Evolutionary conservation across 2,797 vertebrate genomes (phyloP).

Genomic region (Oryzias sinensis): DNA sequence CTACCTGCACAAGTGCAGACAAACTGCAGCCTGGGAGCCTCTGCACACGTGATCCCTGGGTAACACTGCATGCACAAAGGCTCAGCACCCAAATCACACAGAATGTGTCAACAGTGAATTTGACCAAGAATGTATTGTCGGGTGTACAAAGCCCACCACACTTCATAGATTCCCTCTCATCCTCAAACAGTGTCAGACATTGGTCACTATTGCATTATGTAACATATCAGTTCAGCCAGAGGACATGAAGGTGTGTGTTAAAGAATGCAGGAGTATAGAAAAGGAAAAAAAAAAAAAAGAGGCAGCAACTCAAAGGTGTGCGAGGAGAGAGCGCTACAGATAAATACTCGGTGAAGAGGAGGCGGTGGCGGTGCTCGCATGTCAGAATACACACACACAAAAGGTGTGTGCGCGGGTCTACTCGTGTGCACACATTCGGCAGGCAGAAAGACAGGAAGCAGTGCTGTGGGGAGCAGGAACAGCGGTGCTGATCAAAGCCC

Average conservation of each 20-base stretch:
- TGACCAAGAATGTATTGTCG: constrained; percentile 34
- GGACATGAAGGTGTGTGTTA: constrained; percentile 45
- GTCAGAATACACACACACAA: constrained; percentile 32
- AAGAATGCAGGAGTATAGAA: constrained; percentile 38
- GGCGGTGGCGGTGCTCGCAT: constrained; percentile 29
- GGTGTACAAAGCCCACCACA: constrained; percentile 33
- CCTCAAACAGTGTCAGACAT: constrained; percentile 48
- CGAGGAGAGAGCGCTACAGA: constrained; percentile 49
- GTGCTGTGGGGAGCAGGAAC: constrained; percentile 70
- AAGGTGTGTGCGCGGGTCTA: constrained; percentile 24
- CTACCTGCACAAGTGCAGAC: constrained; percentile 64
- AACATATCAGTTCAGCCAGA: constrained; percentile 60
- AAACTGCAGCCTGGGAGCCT: constrained; percentile 45
- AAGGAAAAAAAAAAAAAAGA: constrained; percentile 39
- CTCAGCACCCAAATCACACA: constrained; percentile 24
- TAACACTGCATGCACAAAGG: constrained; percentile 43
- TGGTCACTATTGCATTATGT: constrained; percentile 70
- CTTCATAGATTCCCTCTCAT: constrained; percentile 47
- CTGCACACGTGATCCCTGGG: constrained; percentile 23
- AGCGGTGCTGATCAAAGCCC: constrained; percentile 75
- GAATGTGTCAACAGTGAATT: constrained; percentile 31
- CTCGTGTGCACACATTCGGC: constrained; percentile 30
- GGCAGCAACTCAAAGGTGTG: constrained; percentile 66
- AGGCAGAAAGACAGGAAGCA: constrained; percentile 71
- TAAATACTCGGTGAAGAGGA: constrained; percentile 52